Conservation (phyloP, 2,113 vertebrate genomes). For the Lichenostomus cassidix region DNA sequence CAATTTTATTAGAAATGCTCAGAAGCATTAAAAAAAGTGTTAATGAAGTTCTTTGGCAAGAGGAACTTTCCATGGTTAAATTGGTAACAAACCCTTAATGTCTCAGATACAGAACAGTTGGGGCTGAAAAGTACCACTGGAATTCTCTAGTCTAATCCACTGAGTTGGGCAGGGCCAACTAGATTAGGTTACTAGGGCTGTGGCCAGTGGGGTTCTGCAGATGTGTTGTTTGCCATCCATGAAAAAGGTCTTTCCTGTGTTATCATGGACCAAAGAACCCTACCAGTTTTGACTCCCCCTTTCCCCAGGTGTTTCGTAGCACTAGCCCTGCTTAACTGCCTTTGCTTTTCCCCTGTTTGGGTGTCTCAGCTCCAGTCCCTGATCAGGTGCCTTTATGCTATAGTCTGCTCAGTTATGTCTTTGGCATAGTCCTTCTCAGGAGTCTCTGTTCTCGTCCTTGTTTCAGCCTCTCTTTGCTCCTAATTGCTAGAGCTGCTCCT, state of each 20-base stretch:
- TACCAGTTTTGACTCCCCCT: not conserved
- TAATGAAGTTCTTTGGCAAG: not conserved
- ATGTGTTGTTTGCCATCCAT: not conserved
- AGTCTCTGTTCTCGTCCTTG: not conserved
- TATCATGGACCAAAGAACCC: fast-evolving
- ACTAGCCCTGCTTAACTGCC: not conserved
- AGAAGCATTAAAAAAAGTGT: not conserved
- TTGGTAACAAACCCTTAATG: not conserved
- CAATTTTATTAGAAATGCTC: not conserved
- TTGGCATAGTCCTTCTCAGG: not conserved
- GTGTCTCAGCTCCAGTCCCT: not conserved
- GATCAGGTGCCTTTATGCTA: not conserved
- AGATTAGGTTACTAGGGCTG: too few relatives aligned
- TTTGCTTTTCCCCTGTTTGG: fast-evolving
- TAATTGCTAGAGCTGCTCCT: not conserved
- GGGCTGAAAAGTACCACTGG: not conserved
- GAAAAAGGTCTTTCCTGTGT: not conserved
- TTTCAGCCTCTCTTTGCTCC: not conserved
- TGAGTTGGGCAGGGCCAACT: not conserved
- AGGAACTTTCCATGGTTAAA: not conserved
- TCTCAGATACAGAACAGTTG: not conserved
- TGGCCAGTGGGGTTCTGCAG: not conserved
- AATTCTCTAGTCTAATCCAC: not conserved
- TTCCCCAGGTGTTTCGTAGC: not conserved
- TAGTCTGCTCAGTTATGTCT: not conserved